Evolutionary conservation across 2,797 vertebrate genomes (phyloP), one percentile per base, ranked within the genome.

Genomic region (Parauchenoglanis punctatus): DNA sequence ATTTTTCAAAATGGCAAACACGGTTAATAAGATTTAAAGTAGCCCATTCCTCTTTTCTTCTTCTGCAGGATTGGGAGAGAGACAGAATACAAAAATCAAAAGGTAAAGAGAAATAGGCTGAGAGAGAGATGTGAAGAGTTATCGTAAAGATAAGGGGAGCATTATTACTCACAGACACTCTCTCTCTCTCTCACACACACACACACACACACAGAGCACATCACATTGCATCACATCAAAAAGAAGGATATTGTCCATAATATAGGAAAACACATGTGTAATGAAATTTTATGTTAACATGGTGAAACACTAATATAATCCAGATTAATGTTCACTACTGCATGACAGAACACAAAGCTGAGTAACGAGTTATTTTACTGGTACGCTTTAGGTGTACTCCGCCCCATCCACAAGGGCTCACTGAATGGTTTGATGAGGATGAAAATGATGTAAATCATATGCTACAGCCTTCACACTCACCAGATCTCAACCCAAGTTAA

Each of bases 31-130:
- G 11, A 31, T 31, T 31, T 31, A 31, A 31, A 31, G 31, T 31
- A 31, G 87, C 97, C 96, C 97, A 97, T 97, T 4, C 86, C 89
- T 6, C 90, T 89, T 82, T 90, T 92, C 86, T 92, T 92, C 89
- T 92, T 92, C 91, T 92, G 86, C 63, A 75, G 13, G 58, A 40
- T 65, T 35, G 40, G 40, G 17, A 20, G 67, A 17, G 13, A 52
- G 23, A 84, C n/a, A 85, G 28, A 40, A 81, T 17, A 49, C 4
- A 68, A 2, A 67, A 67, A 67, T 52, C n/a, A 12, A 12, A 46
- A 49, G 3, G 12, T 5, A 86, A 10, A 61, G 7, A 81, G n/a
- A 86, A 77, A 73, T 23, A 8, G n/a, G 15, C 31, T 18, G 13
- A 68, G 65, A 49, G 31, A 31, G 72, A 65, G 17, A 44, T 12